phyloP scores from a whole-genome alignment of 2,797 vertebrate species.

The Sebastolobus altivelis region DNA sequence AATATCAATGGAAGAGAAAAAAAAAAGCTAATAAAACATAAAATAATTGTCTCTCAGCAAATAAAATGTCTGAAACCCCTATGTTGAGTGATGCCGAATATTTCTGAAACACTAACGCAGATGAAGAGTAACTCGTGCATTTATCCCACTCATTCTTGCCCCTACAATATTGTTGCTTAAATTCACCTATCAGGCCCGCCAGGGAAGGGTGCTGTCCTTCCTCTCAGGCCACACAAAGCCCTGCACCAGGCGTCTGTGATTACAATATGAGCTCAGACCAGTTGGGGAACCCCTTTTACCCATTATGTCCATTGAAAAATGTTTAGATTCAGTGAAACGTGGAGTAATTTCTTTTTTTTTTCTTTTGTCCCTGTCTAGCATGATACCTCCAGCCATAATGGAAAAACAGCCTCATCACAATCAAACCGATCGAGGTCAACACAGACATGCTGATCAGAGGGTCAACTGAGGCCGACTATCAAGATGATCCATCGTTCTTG shows the following conservation, averaged over 20 bases:
- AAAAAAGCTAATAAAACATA: constrained; percentile 65
- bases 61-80: constrained; percentile 91
- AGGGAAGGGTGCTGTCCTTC: constrained; percentile 51
- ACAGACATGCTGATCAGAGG: constrained; percentile 61
- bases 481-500: constrained; percentile 55
- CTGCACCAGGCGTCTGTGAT: constrained; percentile 60
- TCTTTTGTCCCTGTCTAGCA: constrained; percentile 57
- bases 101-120: constrained; percentile 87
- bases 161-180: constrained; percentile 81
- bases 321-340: constrained; percentile 49
- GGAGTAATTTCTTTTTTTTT: constrained; percentile 18
- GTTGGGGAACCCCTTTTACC: constrained; percentile 63
- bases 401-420: constrained; percentile 63
- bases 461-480: constrained; percentile 59
- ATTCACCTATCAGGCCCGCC: constrained; percentile 67
- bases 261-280: constrained; percentile 56
- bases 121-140: constrained; percentile 91
- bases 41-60: constrained; percentile 90
- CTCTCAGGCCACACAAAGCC: constrained; percentile 61
- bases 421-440: constrained; percentile 61
- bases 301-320: constrained; percentile 54
- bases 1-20: constrained; percentile 86
- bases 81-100: constrained; percentile 88
- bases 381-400: constrained; percentile 53
- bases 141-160: constrained; percentile 92